A percentile compares a stretch with the other conserved stretches of the same genome.
Evolutionary conservation across 2,797 vertebrate genomes (phyloP).

Genomic region (Podargus strigoides): DNA sequence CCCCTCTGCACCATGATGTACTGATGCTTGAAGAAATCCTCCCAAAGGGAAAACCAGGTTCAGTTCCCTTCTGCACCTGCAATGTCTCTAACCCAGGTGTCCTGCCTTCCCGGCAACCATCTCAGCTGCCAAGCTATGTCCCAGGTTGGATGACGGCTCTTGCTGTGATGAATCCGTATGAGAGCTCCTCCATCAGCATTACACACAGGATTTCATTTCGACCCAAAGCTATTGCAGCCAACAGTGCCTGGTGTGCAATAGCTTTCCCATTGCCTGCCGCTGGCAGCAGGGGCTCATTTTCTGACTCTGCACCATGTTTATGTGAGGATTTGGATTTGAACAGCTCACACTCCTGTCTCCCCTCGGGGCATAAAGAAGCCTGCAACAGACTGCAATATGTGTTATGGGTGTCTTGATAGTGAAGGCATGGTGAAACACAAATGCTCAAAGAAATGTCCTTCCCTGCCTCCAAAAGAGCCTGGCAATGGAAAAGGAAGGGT

Average conservation of each 20-base stretch:
- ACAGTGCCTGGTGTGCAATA: neutral
- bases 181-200: neutral
- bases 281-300: neutral
- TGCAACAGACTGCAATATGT: slow-evolving; percentile 53
- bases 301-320: neutral
- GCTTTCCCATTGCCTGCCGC: neutral
- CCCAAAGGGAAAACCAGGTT: neutral
- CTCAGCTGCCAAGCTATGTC: neutral
- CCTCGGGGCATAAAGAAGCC: slow-evolving; percentile 42
- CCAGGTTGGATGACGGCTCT: neutral
- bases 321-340: slow-evolving; percentile 21
- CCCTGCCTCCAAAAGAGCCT: slow-evolving; percentile 19
- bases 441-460: slow-evolving; percentile 36
- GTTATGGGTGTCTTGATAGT: slow-evolving; percentile 31
- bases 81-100: neutral
- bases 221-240: neutral
- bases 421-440: slow-evolving; percentile 26
- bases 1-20: neutral
- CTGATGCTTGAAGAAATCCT: neutral
- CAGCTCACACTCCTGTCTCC: slow-evolving; percentile 1
- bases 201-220: neutral
- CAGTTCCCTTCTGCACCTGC: neutral
- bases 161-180: rapidly evolving
- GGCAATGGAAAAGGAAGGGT: slow-evolving; percentile 21
- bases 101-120: neutral